These are phyloP conservation scores for Nematostella vectensis DNA, from an alignment of 92 coral and sea anemone species.

Conservation along the genomic window DNA sequence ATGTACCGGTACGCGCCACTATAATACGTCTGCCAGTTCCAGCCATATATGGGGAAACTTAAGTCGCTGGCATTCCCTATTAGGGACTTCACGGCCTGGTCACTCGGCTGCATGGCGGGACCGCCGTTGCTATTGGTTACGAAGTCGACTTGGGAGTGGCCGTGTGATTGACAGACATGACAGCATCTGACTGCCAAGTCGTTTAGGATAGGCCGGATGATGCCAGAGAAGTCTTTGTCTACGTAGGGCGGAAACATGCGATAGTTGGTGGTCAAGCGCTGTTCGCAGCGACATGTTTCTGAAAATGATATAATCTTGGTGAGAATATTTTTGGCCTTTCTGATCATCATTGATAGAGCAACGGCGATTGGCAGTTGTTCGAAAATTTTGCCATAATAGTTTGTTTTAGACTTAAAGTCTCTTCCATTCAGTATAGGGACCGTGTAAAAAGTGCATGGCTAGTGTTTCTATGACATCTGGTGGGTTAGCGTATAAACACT, in stretches of 20 bases:
- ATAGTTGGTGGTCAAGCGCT: slow-evolving; percentile 51
- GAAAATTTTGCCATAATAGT: no score
- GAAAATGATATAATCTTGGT: not conserved
- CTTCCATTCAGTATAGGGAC: no score
- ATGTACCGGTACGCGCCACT: slow-evolving; percentile 28
- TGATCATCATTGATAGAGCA: no score
- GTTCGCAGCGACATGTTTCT: slow-evolving; percentile 83
- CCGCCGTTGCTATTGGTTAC: slow-evolving; percentile 43
- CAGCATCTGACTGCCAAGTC: slow-evolving; percentile 59
- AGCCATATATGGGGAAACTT: slow-evolving; percentile 81
- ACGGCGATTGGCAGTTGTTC: not conserved
- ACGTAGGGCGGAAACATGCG: slow-evolving; percentile 72
- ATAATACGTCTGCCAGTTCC: slow-evolving; percentile 57
- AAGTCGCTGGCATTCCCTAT: slow-evolving; percentile 41
- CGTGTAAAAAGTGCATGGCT: no score
- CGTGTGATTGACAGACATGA: slow-evolving; percentile 62
- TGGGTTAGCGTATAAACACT: no score
- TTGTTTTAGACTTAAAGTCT: no score
- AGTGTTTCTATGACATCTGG: no score
- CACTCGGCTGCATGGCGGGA: slow-evolving; percentile 42
- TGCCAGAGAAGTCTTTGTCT: slow-evolving; percentile 32
- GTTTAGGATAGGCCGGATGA: slow-evolving; percentile 54
- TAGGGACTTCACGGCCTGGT: slow-evolving; percentile 30
- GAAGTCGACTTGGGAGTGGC: slow-evolving; percentile 64
- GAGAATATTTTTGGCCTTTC: not conserved